Base-by-base conservation (phyloP, 2,888 invertebrate genomes). In the Thysanoteuthis rhombus region DNA sequence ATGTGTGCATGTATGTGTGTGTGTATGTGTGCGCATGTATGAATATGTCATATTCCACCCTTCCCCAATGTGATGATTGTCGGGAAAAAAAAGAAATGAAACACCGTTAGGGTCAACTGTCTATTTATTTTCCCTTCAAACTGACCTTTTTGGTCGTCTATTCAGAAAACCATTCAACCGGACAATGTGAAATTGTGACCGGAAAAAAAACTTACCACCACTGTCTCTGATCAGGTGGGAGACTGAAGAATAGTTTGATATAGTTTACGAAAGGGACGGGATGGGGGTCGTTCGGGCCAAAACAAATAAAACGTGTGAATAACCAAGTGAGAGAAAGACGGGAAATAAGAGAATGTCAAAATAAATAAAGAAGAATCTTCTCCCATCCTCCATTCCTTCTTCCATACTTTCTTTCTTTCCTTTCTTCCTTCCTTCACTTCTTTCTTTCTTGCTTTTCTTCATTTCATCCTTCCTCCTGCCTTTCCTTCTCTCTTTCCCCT, bases 141-240 rank as follows among this genome's bases (percentile, higher is more conserved):
- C 75, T 75, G 75, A 75, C 75, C 75, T 75, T 75, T n/a, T 36
- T n/a, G n/a, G 75, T 75, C 75, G n/a, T 36, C 75, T 75, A 75
- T 75, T 75, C 75, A 75, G n/a, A 4, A 75, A 75, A 75, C 75
- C 75, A 75, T 75, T 75, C 75, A 75, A n/a, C 75, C 36, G 75
- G 75, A 75, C 75, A 75, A 75, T 75, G 75, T 75, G 75, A 75
- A 75, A 75, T 75, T 75, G 75, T 75, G 75, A 75, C 75, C 75
- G 75, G 75, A 75, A 75, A 75, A 75, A 75, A 75, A 75, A n/a
- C 16, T 75, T 12, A n/a, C 75, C 16, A 19, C 75, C 75, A n/a
- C n/a, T n/a, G n/a, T n/a, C n/a, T n/a, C n/a, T 12, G 75, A 75
- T 75, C 75, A 75, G 75, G 75, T 75, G 75, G n/a, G n/a, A 75